Evolutionary conservation across 1,140 invertebrate species (phyloP).

Genomic region (Bombus sylvicola): DNA sequence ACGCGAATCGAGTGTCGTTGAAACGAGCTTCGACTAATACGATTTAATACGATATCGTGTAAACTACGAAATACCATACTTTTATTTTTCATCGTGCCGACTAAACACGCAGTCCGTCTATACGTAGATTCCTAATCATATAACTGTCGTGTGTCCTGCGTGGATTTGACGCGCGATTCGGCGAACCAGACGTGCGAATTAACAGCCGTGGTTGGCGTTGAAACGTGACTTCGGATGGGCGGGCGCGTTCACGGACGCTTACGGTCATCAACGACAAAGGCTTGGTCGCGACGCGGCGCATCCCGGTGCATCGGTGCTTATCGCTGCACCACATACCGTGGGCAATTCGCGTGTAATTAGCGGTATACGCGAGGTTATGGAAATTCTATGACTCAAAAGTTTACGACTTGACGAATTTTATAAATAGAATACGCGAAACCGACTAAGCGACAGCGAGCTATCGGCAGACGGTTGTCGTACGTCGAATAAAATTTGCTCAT

Average conservation of each 20-base stretch:
- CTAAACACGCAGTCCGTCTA: not conserved
- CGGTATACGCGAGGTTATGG: not conserved
- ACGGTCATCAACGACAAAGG: not conserved
- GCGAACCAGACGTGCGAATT: not conserved
- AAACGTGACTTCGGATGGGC: too few species aligned
- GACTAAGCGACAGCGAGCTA: too few species aligned
- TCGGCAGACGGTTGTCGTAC: too few species aligned
- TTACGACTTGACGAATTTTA: too few species aligned
- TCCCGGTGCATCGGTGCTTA: constrained; percentile 12
- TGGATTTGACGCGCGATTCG: not conserved
- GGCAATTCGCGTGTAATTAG: not conserved
- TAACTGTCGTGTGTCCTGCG: too few species aligned
- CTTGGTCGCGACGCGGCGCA: not conserved
- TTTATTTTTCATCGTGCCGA: not conserved
- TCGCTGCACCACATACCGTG: constrained; percentile 13
- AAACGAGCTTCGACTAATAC: not conserved
- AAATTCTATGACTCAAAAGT: not conserved
- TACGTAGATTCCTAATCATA: too few species aligned
- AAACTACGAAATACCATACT: not conserved
- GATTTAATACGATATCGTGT: too few species aligned
- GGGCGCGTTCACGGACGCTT: not conserved
- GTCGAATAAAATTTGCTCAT: too few species aligned
- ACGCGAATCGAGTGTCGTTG: not conserved
- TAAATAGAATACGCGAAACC: too few species aligned
- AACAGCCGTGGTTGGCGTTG: not conserved